Evolutionary conservation across 2,113 vertebrate species (phyloP).

Genomic region (Pipra filicauda): DNA sequence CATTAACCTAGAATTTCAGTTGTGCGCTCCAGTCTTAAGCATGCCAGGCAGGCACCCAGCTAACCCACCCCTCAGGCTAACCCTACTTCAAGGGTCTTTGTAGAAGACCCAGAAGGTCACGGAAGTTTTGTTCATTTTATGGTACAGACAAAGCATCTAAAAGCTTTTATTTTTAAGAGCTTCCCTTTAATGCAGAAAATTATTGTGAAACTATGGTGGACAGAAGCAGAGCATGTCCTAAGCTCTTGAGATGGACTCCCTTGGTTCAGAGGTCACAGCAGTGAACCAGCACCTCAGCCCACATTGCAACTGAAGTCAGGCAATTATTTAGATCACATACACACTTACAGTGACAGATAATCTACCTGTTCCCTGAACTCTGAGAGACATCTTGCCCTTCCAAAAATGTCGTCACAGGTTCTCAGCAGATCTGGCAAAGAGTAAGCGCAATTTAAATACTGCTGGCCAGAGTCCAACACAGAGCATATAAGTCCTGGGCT

Average conservation of each 20-base stretch:
- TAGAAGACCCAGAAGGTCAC: not conserved
- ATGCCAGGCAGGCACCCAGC: not conserved
- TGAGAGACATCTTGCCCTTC: constrained; percentile 48
- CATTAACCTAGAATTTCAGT: constrained; percentile 62
- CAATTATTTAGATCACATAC: constrained; percentile 22
- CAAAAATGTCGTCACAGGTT: constrained; percentile 52
- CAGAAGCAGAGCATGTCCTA: not conserved
- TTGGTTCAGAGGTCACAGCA: not conserved
- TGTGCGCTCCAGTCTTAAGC: not conserved
- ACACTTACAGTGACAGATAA: constrained; percentile 33
- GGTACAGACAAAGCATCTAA: not conserved
- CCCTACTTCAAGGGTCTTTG: constrained; percentile 1
- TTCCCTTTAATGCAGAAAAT: not conserved
- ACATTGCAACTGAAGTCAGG: not conserved
- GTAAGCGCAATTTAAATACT: not conserved
- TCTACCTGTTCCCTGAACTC: constrained; percentile 27
- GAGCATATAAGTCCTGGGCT: not conserved
- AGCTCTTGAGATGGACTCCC: not conserved
- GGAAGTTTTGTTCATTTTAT: constrained; percentile 1
- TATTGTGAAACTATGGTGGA: not conserved
- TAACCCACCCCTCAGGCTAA: constrained; percentile 24
- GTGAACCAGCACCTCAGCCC: not conserved
- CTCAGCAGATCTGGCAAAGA: constrained; percentile 24
- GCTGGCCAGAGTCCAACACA: not conserved
- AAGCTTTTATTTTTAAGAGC: not conserved